Percentiles rank a stretch among this genome's conserved stretches.
phyloP scores from a whole-genome alignment of 1,140 invertebrate genomes.

The Leptoteleia sp. region DNA sequence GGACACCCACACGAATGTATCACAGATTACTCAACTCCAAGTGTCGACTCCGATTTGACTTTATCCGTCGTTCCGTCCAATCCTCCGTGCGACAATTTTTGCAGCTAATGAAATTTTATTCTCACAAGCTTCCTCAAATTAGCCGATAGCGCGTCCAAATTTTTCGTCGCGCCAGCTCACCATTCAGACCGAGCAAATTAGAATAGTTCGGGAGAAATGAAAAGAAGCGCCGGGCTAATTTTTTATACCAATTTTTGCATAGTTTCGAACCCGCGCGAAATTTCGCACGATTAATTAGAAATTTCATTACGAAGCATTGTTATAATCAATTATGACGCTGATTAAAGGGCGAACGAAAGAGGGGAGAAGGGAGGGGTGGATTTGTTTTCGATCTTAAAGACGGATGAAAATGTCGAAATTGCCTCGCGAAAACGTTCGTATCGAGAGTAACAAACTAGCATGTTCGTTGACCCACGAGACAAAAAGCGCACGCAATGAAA shows the following conservation, averaged over 20 bases:
- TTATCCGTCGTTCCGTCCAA: constrained; percentile 33
- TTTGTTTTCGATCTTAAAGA: too few relatives aligned
- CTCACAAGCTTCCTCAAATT: constrained; percentile 37
- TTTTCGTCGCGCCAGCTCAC: not conserved
- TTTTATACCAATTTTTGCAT: too few relatives aligned
- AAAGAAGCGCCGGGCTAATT: too few relatives aligned
- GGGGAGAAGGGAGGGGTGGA: too few relatives aligned
- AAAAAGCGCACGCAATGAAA: constrained; percentile 3
- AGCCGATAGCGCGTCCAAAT: constrained; percentile 24
- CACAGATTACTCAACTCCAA: constrained; percentile 68
- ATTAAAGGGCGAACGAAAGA: too few relatives aligned
- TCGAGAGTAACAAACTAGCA: not conserved
- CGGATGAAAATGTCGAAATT: too few relatives aligned
- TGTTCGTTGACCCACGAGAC: constrained; percentile 4
- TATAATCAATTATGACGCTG: too few relatives aligned
- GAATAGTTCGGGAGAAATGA: not conserved
- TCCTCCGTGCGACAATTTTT: constrained; percentile 38
- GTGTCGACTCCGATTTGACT: constrained; percentile 66
- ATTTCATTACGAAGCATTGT: too few relatives aligned
- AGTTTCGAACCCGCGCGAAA: too few relatives aligned
- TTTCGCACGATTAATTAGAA: too few relatives aligned
- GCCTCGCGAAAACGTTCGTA: too few relatives aligned
- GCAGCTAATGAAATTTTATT: constrained; percentile 45
- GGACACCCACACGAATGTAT: constrained; percentile 76
- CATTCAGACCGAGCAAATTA: not conserved